A percentile compares a stretch with the other conserved stretches of the same genome.
Conservation (phyloP, 2,888 invertebrate species). For the Cheilosia urbana region DNA sequence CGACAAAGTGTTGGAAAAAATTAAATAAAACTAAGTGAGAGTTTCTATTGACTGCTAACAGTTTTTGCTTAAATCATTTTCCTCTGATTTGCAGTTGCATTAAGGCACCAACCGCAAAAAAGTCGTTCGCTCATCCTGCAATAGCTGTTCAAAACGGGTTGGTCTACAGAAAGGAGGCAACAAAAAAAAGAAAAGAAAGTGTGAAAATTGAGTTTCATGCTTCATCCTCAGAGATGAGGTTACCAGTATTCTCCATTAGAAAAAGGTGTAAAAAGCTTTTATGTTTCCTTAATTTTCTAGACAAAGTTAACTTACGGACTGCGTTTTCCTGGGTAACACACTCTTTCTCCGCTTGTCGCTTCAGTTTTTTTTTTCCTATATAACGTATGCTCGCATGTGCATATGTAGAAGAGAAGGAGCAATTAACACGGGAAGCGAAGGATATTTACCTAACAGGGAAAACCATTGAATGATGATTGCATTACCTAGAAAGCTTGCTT, state of each 20-base stretch:
- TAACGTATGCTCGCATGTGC: no score
- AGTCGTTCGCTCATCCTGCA: conserved; percentile 22
- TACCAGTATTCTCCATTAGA: conserved; percentile 56
- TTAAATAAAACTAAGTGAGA: conserved; percentile 72
- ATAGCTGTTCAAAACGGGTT: neutral
- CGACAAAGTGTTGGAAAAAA: conserved; percentile 61
- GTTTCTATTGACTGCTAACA: conserved; percentile 55
- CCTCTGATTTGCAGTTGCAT: conserved; percentile 46
- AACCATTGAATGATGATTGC: conserved; percentile 10
- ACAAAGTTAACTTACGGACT: conserved; percentile 44
- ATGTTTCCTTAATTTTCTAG: conserved; percentile 52
- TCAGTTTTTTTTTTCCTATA: neutral
- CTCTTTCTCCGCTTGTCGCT: no score
- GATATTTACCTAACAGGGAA: neutral
- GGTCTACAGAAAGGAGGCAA: neutral
- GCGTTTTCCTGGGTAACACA: neutral
- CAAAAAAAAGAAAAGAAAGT: neutral
- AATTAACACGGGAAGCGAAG: neutral
- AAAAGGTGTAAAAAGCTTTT: conserved; percentile 55
- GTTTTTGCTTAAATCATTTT: conserved; percentile 58
- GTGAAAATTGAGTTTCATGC: conserved; percentile 10
- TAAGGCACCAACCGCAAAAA: conserved; percentile 21
- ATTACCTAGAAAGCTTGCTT: no score
- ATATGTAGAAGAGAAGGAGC: neutral
- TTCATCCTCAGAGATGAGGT: neutral